Percentiles rank a stretch among this genome's conserved stretches.
These are phyloP conservation scores for Halotydeus destructor DNA, from an alignment of 1,140 invertebrate genomes.

Conservation along the genomic window DNA sequence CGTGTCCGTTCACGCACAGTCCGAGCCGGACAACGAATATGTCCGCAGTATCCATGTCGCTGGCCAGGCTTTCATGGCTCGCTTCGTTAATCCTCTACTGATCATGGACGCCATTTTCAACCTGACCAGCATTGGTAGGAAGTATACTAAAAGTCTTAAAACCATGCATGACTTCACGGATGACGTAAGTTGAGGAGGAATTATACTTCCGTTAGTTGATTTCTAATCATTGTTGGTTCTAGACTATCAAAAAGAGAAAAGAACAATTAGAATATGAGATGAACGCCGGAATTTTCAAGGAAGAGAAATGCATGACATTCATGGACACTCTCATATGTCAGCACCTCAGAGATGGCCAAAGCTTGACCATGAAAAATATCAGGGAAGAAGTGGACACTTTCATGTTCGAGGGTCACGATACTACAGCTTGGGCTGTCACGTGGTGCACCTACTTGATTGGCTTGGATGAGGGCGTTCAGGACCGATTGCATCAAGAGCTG, in stretches of 20 bases:
- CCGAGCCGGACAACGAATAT: constrained; percentile 41
- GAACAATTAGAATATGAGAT: no score
- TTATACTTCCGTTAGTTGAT: constrained; percentile 15
- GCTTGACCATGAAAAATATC: constrained; percentile 37
- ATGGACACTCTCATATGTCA: constrained; percentile 31
- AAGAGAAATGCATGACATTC: constrained; percentile 20
- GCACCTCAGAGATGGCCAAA: constrained; percentile 28
- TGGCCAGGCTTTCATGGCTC: constrained; percentile 41
- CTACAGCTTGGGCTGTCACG: constrained; percentile 12
- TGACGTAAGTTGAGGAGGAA: constrained; percentile 9
- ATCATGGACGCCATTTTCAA: constrained; percentile 14
- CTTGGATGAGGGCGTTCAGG: constrained; percentile 31
- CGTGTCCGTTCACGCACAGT: constrained; percentile 41
- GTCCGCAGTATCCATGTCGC: constrained; percentile 45
- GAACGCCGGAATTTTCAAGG: no score
- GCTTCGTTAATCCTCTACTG: constrained; percentile 8
- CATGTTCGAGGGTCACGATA: constrained; percentile 31
- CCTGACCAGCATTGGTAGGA: constrained; percentile 6
- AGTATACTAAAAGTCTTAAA: constrained; percentile 33
- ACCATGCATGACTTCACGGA: constrained; percentile 68
- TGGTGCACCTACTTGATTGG: constrained; percentile 17
- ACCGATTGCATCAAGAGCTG: constrained; percentile 12
- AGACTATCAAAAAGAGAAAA: no score
- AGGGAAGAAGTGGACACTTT: constrained; percentile 65
- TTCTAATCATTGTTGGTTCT: background rate